Base-by-base conservation (phyloP, 2,113 vertebrate genomes). In the Pleuronectes platessa region DNA sequence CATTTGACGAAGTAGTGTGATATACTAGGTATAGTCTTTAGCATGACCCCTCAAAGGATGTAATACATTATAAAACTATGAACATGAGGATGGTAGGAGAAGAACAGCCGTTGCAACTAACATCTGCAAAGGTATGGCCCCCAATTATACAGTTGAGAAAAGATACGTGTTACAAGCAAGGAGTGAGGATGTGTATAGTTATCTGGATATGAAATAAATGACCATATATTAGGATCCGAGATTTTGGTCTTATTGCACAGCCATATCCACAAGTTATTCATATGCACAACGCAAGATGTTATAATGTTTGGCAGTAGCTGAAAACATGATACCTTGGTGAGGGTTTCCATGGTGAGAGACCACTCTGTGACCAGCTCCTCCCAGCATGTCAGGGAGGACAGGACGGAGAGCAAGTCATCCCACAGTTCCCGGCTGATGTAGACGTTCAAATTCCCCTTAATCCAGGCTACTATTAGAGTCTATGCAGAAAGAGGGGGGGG, bases 381-480 rank as follows among this genome's bases (percentile, higher is more conserved):
- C 98, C 98, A 99, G 79, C 96, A 98, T 4, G 98, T 99, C 71
- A 99, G 89, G 0, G 97, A 98, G 63, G 98, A 98, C 87, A 99
- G 96, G 37, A 99, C 98, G 6, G 95, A 95, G 26, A 99, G 93
- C 74, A 99, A 94, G 78, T 99, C 97, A 81, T 99, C 98, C 98
- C 98, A 99, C 78, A 99, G 94, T 70, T 99, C 98, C 87, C 98
- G 95, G 88, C 97, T 98, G 89, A 99, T 97, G 81, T 97, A 98
- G 58, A 99, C 98, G 55, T 99, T 99, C 73, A 99, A 93, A 74
- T 98, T 99, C 21, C 96, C 97, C 92, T 99, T 99, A 89, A 99
- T 99, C 98, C 98, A 99, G 76, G 98, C 98, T 86, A 99, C 98
- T 67, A 99, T 99, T 86, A 99, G 95, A n/a, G 98, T 99, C 98